A percentile compares a stretch with the other conserved stretches of the same genome.
These are phyloP conservation scores for Saturnia japonica DNA, from an alignment of 2,888 invertebrate species.

Conservation along the genomic window DNA sequence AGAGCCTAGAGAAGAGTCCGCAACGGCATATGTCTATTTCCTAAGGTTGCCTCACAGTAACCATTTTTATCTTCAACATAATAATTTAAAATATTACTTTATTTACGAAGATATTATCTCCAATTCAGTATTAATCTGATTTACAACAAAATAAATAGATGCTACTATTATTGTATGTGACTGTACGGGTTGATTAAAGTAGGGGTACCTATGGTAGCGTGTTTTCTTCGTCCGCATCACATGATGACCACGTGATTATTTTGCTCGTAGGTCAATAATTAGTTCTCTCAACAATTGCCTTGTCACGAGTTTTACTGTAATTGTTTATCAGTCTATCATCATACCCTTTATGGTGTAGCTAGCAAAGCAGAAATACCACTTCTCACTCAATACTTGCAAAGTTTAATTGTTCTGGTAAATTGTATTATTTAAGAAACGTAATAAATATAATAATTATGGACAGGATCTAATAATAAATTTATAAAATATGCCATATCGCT, in stretches of 20 bases:
- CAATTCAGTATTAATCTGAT: too few relatives aligned
- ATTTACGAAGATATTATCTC: too few relatives aligned
- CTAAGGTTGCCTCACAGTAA: too few relatives aligned
- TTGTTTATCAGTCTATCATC: neutral
- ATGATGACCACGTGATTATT: slow-evolving; percentile 6
- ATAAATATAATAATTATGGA: too few relatives aligned
- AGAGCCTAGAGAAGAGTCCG: too few relatives aligned
- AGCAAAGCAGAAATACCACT: neutral
- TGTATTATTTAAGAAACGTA: too few relatives aligned
- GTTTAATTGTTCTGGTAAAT: neutral
- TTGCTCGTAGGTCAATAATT: neutral
- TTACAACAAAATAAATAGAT: too few relatives aligned
- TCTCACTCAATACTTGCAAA: neutral
- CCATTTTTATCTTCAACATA: too few relatives aligned
- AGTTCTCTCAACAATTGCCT: neutral
- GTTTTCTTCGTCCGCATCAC: neutral
- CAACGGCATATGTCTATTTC: too few relatives aligned
- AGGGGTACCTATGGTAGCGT: neutral
- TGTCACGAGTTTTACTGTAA: neutral
- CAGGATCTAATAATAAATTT: too few relatives aligned
- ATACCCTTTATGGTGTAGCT: neutral
- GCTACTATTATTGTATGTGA: neutral
- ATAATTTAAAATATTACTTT: too few relatives aligned
- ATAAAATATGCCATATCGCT: too few relatives aligned
- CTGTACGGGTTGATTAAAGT: neutral